Evolutionary conservation across 2,888 invertebrate genomes (phyloP), one percentile per base, ranked within the genome.

Genomic region (Rhingia campestris): DNA sequence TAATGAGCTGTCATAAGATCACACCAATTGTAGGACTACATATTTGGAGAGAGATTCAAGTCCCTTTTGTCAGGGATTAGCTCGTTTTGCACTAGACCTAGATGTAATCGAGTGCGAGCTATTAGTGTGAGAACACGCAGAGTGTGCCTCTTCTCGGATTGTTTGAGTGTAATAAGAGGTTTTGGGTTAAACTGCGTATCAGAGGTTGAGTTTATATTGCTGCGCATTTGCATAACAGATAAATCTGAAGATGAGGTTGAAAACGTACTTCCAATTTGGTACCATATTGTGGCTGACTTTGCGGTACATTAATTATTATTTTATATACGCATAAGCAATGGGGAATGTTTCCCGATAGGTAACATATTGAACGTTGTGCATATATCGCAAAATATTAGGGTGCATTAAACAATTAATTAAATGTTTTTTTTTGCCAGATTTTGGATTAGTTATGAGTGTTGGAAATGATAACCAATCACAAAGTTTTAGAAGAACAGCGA

Each of bases 1-100:
- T 84, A 84, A 84, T 84, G 82, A 84, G 82, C 82, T 84, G 79
- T 79, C 82, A 84, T 79, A 84, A 84, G 70, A 79, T 79, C 79
- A 74, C 74, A 33, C 56, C 37, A 56, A 77, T 73, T 67, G 58
- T 63, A 30, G 30, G 22, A 30, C 49, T 30, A 5, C 22, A 33
- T 33, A 41, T 58, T 41, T 75, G 10, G 39, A 35, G 37, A 58
- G 58, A 75, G 59, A 47, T 59, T 72, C 32, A 6, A 30, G 41
- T 47, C 45, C 41, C 69, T 53, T 79, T 79, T 84, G 82, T 79
- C 53, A 39, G 10, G 54, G 72, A 67, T 82, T 67, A 70, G 75
- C 69, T 66, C 32, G 51, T 35, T 59, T 41, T 22, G 56, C 33
- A 14, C 6, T 63, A 63, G 39, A 58, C 43, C 32, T 12, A 35